Evolutionary conservation across 2,113 vertebrate genomes (phyloP), one percentile per base, ranked within the genome.

Genomic region (Scomber japonicus): DNA sequence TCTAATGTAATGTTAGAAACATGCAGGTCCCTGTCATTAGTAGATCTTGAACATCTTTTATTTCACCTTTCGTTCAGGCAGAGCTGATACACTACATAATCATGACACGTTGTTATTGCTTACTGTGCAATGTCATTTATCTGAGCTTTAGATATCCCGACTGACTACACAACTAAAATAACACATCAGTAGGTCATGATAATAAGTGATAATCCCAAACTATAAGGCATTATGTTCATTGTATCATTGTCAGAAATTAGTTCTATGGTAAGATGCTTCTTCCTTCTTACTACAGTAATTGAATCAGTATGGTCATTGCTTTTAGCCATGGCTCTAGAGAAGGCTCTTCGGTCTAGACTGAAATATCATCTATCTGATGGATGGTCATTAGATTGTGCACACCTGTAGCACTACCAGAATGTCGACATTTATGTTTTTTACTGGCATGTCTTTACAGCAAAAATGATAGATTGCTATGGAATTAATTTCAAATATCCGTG

Each of bases 1-100:
- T 68, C 35, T 8, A 48, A 64, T 62, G 60, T 27, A 46, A 64
- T 44, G 35, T 46, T 14, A 3, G 13, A 67, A 69, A 11, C 56
- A 50, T 44, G 44, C 44, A 68, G 19, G n/a, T 24, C 35, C 12
- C 11, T 59, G n/a, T 65, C 44, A 77, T 78, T 10, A 31, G 27
- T 21, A 16, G 30, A 75, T 54, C 45, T 3, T 66, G 1, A 35
- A 6, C 5, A 15, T 19, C 11, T 40, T 27, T 27, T 63, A 50
- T 4, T 44, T 49, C 49, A 19, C 11, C 2, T 53, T 48, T 35
- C 0, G 4, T 53, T 21, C 3, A 53, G 46, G 9, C 10, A 30
- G 16, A 3, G 0, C 11, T 27, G 16, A 50, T 21, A 50, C 16
- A 21, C 10, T 62, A 17, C 27, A 50, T 11, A 30, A 56, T 27